Conservation (phyloP, 2,888 invertebrate genomes). For the Fragum whitleyi region DNA sequence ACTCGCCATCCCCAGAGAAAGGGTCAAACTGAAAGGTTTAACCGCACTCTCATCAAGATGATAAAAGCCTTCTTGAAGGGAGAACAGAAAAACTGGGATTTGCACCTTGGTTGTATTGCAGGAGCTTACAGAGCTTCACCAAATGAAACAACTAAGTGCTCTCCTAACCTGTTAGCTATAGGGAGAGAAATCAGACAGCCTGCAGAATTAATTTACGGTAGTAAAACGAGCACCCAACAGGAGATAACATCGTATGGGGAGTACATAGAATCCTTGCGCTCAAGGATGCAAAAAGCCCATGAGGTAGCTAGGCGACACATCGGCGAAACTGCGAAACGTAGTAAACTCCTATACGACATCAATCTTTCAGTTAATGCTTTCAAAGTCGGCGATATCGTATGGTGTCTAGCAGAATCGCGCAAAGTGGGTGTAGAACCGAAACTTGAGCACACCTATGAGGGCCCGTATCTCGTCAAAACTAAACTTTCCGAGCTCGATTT, state of each 20-base stretch:
- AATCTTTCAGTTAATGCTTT: neutral
- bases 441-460: slow-evolving; percentile 8
- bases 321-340: no score
- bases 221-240: no score
- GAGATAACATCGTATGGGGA: no score
- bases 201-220: slow-evolving; percentile 30
- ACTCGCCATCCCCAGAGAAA: slow-evolving; percentile 51
- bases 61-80: slow-evolving; percentile 49
- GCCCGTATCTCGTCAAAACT: neutral
- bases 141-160: no score
- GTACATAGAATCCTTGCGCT: no score
- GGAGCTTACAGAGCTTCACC: slow-evolving; percentile 59
- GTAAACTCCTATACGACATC: neutral
- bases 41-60: slow-evolving; percentile 50
- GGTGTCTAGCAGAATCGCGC: neutral
- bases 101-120: slow-evolving; percentile 51
- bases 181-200: slow-evolving; percentile 41
- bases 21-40: slow-evolving; percentile 49
- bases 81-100: slow-evolving; percentile 61
- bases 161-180: slow-evolving; percentile 36
- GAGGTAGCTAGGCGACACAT: no score
- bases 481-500: no score
- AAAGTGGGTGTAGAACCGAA: slow-evolving; percentile 11
- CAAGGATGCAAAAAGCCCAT: no score
- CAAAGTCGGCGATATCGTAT: slow-evolving; percentile 7